A percentile compares a stretch with the other conserved stretches of the same genome.
Conservation (phyloP, 1,140 invertebrate species). For the Saccostrea echinata region DNA sequence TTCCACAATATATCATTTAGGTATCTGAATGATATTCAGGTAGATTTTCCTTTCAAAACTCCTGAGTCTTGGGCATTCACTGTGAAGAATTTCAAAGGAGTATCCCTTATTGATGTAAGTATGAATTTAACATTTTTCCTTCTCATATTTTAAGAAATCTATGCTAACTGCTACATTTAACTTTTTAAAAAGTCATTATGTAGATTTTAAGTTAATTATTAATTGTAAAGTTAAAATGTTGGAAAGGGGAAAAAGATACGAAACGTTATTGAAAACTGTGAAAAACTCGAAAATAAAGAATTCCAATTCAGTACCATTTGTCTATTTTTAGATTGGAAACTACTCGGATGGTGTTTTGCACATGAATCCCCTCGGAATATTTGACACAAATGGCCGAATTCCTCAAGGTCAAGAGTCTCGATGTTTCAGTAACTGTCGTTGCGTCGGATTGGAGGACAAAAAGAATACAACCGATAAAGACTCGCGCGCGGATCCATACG, state of each 20-base stretch:
- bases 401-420: constrained; percentile 18
- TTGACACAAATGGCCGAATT: neutral
- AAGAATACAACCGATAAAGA: constrained; percentile 43
- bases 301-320: neutral
- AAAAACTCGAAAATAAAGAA: neutral
- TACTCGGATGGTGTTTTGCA: constrained; percentile 1
- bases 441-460: constrained; percentile 51
- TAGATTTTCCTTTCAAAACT: neutral
- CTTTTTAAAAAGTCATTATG: no score
- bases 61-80: constrained; percentile 41
- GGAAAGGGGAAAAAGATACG: no score
- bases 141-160: no score
- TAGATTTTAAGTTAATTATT: no score
- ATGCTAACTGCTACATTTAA: no score
- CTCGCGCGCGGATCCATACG: neutral
- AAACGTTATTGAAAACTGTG: neutral
- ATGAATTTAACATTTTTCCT: neutral
- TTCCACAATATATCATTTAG: constrained; percentile 50
- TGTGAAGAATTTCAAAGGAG: constrained; percentile 60
- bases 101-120: constrained; percentile 62
- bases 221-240: no score
- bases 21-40: constrained; percentile 44
- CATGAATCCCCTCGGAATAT: neutral
- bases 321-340: neutral
- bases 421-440: constrained; percentile 64